Conservation (phyloP, 2,113 vertebrate species). For the Pomatostomus ruficeps region DNA sequence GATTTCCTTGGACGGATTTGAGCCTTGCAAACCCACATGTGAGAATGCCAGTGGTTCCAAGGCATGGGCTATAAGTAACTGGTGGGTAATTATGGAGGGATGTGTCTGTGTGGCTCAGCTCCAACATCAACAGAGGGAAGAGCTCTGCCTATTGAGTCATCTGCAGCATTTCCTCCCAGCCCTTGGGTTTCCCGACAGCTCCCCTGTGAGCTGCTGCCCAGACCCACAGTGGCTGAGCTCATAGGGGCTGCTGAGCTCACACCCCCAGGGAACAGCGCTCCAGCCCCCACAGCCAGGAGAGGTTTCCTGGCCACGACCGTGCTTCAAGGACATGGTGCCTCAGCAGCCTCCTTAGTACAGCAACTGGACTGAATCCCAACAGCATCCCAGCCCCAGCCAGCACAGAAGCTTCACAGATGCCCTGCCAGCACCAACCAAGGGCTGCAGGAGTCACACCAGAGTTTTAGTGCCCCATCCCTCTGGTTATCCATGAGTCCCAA, state of each 20-base stretch:
- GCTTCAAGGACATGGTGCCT: not conserved
- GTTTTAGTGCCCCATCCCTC: not conserved
- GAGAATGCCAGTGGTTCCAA: not conserved
- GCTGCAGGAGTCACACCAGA: not conserved
- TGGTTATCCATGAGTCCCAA: not conserved
- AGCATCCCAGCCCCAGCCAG: not conserved
- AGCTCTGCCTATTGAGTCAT: slow-evolving; percentile 53
- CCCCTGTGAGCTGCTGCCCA: not conserved
- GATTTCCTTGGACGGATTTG: not conserved
- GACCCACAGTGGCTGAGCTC: not conserved
- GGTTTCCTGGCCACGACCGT: not conserved
- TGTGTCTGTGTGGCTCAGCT: slow-evolving; percentile 10
- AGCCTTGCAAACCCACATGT: accelerated
- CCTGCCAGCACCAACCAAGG: not conserved
- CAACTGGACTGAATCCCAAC: not conserved
- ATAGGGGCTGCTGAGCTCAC: not conserved
- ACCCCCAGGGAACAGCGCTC: not conserved
- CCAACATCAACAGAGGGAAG: slow-evolving; percentile 46
- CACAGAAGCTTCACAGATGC: not conserved
- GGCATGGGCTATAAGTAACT: not conserved
- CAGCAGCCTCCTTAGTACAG: not conserved
- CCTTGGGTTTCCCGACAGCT: not conserved
- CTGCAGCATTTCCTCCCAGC: slow-evolving; percentile 31
- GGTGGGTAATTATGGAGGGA: slow-evolving; percentile 18
- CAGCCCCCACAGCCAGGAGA: not conserved